Conservation (phyloP, 1,140 invertebrate genomes). For the Drosophila murphyi region DNA sequence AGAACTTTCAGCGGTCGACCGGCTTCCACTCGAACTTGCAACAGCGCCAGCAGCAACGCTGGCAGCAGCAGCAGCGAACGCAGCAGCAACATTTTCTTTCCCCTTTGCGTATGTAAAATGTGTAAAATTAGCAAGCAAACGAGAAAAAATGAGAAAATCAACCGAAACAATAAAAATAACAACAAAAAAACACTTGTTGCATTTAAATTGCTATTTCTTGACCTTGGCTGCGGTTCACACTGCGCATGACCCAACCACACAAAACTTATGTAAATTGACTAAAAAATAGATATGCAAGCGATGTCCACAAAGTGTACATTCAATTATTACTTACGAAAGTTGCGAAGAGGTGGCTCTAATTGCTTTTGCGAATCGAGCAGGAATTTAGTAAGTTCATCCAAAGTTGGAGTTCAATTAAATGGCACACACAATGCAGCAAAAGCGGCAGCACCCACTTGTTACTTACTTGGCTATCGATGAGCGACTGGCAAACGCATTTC, state of each 20-base stretch:
- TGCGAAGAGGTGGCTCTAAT: conserved; percentile 28
- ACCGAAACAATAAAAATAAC: conserved; percentile 23
- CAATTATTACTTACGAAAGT: conserved; percentile 26
- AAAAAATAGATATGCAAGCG: conserved; percentile 33
- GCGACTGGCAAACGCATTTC: conserved; percentile 51
- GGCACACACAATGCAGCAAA: conserved; percentile 3
- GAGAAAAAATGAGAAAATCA: not conserved
- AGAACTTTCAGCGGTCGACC: conserved; percentile 86
- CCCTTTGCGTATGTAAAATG: conserved; percentile 8
- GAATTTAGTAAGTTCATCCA: conserved; percentile 4
- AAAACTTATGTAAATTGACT: conserved; percentile 67
- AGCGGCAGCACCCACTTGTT: conserved; percentile 14
- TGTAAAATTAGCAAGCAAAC: conserved; percentile 33
- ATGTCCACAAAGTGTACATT: conserved; percentile 21
- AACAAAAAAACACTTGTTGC: conserved; percentile 66
- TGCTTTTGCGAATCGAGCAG: conserved; percentile 31
- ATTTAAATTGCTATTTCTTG: conserved; percentile 40
- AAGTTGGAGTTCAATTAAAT: conserved; percentile 42
- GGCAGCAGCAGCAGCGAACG: conserved; percentile 20
- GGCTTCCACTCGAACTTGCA: conserved; percentile 65
- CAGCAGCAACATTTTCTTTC: conserved; percentile 36
- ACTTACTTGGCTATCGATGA: conserved; percentile 48
- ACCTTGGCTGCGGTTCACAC: conserved; percentile 56
- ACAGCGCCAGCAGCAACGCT: conserved; percentile 24
- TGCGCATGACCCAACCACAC: conserved; percentile 63